phyloP scores from a whole-genome alignment of 2,888 invertebrate genomes.

The Apamea anceps region DNA sequence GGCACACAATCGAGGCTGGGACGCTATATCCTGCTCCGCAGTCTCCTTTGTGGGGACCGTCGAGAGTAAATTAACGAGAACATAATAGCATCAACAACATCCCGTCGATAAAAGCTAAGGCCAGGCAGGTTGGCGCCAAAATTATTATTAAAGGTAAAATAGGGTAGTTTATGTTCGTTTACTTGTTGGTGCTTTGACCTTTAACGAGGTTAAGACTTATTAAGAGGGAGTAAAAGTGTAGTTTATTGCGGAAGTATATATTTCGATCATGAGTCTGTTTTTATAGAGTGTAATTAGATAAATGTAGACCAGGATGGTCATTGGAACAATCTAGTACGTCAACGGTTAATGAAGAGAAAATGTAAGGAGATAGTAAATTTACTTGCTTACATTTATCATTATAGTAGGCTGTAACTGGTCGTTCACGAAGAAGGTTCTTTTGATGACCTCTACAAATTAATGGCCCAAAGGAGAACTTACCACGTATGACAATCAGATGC shows the following conservation, averaged over 20 bases:
- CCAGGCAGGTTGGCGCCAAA: slow-evolving; percentile 35
- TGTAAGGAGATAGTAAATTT: not conserved
- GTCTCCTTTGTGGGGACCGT: slow-evolving; percentile 36
- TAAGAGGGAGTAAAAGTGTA: not conserved
- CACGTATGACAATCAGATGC: not conserved
- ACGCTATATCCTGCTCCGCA: slow-evolving; percentile 38
- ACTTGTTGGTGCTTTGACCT: slow-evolving; percentile 11
- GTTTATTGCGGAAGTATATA: not conserved
- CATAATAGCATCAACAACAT: slow-evolving; percentile 44
- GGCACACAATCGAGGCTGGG: slow-evolving; percentile 31
- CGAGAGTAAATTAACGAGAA: slow-evolving; percentile 43
- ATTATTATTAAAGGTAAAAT: slow-evolving; percentile 37
- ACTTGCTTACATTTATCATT: not conserved
- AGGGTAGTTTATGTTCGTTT: slow-evolving; percentile 30
- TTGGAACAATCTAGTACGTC: not conserved
- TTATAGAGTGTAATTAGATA: not conserved
- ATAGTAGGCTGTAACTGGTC: not conserved
- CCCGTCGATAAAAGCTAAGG: slow-evolving; percentile 35
- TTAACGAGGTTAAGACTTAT: slow-evolving; percentile 17
- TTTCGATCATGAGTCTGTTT: not conserved
- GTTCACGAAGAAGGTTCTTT: not conserved
- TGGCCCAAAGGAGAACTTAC: not conserved
- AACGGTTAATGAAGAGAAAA: not conserved
- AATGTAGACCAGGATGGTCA: not conserved
- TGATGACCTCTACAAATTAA: slow-evolving; percentile 1